Evolutionary conservation across 2,113 vertebrate species (phyloP).

Genomic region (Gadus macrocephalus): DNA sequence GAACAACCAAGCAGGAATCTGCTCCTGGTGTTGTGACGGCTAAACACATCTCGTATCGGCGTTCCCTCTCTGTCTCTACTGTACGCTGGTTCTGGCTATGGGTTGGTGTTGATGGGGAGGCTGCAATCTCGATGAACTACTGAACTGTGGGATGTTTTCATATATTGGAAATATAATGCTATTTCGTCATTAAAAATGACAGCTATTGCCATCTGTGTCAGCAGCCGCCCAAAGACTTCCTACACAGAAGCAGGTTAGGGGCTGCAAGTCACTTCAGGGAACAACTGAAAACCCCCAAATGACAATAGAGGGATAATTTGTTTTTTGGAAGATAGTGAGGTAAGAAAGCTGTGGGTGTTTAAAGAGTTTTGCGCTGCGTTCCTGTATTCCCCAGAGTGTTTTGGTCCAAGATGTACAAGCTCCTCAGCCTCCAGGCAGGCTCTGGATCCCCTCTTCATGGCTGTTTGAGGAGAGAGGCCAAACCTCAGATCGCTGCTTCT

Average conservation of each 20-base stretch:
- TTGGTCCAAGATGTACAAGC: slow-evolving; percentile 33
- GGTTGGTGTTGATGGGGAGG: too few relatives aligned
- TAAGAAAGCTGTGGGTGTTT: slow-evolving; percentile 27
- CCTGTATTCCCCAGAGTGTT: background rate
- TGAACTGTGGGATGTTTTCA: too few relatives aligned
- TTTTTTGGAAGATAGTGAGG: slow-evolving; percentile 17
- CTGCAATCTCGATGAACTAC: too few relatives aligned
- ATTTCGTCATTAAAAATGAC: too few relatives aligned
- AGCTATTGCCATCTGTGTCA: too few relatives aligned
- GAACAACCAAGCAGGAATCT: slow-evolving; percentile 13
- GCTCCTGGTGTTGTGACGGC: slow-evolving; percentile 10
- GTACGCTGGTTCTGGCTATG: background rate
- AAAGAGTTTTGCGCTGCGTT: background rate
- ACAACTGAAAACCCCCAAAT: too few relatives aligned
- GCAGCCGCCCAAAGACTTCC: too few relatives aligned
- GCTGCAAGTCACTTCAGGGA: too few relatives aligned
- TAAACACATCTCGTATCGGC: background rate
- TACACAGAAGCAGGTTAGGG: too few relatives aligned
- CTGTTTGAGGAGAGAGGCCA: slow-evolving; percentile 26
- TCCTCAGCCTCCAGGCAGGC: slow-evolving; percentile 2
- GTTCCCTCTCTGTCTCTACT: background rate
- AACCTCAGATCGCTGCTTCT: slow-evolving; percentile 19
- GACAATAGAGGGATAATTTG: too few relatives aligned
- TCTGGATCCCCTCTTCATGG: slow-evolving; percentile 2
- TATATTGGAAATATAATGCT: too few relatives aligned